Conservation (phyloP, 2,888 invertebrate genomes). For the Lepeophtheirus nordmannii region DNA sequence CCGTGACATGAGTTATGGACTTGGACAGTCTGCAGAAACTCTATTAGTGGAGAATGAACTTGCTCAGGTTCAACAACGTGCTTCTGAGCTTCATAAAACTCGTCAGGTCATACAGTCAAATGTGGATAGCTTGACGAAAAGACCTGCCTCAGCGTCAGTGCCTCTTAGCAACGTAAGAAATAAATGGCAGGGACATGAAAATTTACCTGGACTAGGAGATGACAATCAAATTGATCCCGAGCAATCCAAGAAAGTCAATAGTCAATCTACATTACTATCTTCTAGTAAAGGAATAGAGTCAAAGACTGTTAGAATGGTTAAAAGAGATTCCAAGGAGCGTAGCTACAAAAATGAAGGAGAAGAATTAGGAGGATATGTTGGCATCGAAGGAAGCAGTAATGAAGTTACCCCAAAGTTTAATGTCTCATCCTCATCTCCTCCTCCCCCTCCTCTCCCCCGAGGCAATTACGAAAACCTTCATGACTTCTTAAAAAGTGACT, state of each 20-base stretch:
- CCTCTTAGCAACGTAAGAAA: not conserved
- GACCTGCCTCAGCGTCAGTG: not conserved
- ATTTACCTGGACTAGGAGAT: not conserved
- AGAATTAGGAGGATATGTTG: conserved; percentile 33
- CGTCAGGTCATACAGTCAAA: not conserved
- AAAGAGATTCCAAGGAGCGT: not conserved
- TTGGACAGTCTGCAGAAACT: conserved; percentile 8
- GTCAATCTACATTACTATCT: not conserved
- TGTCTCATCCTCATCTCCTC: not conserved
- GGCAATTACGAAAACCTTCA: conserved; percentile 23
- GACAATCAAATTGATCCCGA: not conserved
- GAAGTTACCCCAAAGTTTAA: no score
- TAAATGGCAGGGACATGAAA: not conserved
- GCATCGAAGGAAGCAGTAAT: conserved; percentile 2
- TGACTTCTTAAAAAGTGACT: conserved; percentile 19
- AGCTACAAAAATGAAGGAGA: not conserved
- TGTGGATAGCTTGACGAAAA: conserved; percentile 19
- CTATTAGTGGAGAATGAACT: conserved; percentile 6
- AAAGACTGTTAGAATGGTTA: conserved; percentile 16
- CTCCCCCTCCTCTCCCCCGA: conserved; percentile 14
- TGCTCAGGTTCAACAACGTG: conserved; percentile 6
- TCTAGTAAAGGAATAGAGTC: not conserved
- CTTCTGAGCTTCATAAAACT: conserved; percentile 8
- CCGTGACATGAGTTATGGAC: conserved; percentile 5
- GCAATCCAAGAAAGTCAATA: not conserved